Percentiles rank a stretch among this genome's conserved stretches.
Conservation (phyloP, 2,113 vertebrate species). For the Hyperopisus bebe region DNA sequence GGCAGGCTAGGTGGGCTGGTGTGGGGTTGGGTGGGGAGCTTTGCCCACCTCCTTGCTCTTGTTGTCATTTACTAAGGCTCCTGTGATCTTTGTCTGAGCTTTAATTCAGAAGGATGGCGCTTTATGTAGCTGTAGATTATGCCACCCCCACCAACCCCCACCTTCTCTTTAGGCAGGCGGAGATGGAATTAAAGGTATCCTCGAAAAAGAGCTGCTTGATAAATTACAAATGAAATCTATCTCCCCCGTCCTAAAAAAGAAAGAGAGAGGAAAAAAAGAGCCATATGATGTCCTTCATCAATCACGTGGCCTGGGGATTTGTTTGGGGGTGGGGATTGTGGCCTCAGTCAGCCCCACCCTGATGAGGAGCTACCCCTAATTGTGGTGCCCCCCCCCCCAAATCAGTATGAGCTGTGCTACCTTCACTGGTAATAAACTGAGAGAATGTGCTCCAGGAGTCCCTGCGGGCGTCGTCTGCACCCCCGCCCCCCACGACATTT, state of each 20-base stretch:
- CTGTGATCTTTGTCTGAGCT: neutral
- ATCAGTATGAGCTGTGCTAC: neutral
- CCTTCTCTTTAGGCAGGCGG: neutral
- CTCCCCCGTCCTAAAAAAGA: neutral
- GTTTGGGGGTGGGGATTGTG: neutral
- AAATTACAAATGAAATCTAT: neutral
- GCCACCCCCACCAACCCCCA: neutral
- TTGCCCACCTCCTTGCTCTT: neutral
- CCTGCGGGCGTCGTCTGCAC: neutral
- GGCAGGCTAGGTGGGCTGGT: slow-evolving; percentile 15
- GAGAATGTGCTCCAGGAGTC: slow-evolving; percentile 11
- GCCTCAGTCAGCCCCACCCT: neutral
- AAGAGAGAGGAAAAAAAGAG: neutral
- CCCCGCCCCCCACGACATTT: neutral
- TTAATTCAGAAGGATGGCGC: slow-evolving; percentile 1
- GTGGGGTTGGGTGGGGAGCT: slow-evolving; percentile 6
- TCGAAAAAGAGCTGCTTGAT: neutral
- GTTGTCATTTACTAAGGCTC: neutral
- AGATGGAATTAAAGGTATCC: neutral
- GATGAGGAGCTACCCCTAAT: slow-evolving; percentile 11
- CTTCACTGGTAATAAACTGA: slow-evolving; percentile 9
- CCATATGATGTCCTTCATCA: slow-evolving; percentile 12
- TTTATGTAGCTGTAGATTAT: neutral
- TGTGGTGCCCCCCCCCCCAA: neutral
- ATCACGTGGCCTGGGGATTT: neutral